Conservation (phyloP, 1,140 invertebrate genomes). For the Papilio aristodemus region DNA sequence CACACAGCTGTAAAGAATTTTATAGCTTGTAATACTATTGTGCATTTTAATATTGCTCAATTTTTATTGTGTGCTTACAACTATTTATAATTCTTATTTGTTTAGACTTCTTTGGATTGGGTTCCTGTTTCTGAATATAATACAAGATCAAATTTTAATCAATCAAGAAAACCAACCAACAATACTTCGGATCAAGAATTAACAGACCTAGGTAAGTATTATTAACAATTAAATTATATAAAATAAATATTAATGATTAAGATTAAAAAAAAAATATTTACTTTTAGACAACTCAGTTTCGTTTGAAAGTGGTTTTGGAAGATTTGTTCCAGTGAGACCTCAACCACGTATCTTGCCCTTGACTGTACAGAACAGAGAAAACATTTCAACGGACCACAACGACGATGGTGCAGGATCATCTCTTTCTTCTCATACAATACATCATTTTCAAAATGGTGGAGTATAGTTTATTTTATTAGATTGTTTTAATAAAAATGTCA, state of each 20-base stretch:
- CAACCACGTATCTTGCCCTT: constrained; percentile 70
- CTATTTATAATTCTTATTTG: constrained; percentile 46
- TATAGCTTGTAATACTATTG: not conserved
- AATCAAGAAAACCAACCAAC: constrained; percentile 75
- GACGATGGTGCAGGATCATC: constrained; percentile 60
- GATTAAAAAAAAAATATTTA: constrained; percentile 14
- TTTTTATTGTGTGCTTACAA: not conserved
- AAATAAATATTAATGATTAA: constrained; percentile 15
- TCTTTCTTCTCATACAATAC: constrained; percentile 62
- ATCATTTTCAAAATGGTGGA: constrained; percentile 74
- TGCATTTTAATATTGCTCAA: not conserved
- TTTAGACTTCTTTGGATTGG: constrained; percentile 79
- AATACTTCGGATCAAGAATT: constrained; percentile 75
- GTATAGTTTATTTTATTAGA: not conserved
- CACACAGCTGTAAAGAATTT: constrained; percentile 24
- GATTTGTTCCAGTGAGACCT: constrained; percentile 77
- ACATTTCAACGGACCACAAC: constrained; percentile 57
- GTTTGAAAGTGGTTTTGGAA: constrained; percentile 74
- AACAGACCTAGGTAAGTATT: constrained; percentile 66
- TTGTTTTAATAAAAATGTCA: not conserved
- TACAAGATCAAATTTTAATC: constrained; percentile 70
- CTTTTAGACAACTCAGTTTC: constrained; percentile 67
- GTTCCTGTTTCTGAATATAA: constrained; percentile 79
- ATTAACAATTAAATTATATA: constrained; percentile 16
- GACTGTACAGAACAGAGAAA: constrained; percentile 67